Conservation (phyloP, 92 coral and sea anemone genomes). For the Porites lobata region DNA sequence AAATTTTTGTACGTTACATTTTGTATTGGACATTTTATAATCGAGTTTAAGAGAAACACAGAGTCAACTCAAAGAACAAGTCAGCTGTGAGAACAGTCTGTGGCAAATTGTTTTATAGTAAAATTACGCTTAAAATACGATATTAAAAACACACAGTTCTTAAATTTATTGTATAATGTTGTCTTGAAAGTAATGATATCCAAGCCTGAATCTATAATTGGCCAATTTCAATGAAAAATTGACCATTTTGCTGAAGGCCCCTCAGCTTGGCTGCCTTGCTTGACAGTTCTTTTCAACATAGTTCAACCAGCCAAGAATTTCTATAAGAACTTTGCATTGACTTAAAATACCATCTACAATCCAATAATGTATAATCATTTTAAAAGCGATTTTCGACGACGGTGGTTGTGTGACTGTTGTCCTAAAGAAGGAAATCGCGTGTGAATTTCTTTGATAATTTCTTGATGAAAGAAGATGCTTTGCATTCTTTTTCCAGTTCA, state of each 20-base stretch:
- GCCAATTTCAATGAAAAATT: slow-evolving; percentile 13
- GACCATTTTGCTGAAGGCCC: too few species aligned
- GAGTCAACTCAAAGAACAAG: not conserved
- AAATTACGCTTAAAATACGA: slow-evolving; percentile 3
- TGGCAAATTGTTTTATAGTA: too few species aligned
- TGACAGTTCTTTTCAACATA: not conserved
- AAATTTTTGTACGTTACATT: too few species aligned
- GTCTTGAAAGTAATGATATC: not conserved
- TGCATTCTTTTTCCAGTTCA: slow-evolving; percentile 19
- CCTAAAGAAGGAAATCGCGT: not conserved
- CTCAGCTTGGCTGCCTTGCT: not conserved
- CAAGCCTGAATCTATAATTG: slow-evolving; percentile 7
- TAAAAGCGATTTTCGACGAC: not conserved
- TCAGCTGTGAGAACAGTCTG: not conserved
- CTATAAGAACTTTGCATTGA: too few species aligned
- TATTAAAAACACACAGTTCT: slow-evolving; percentile 14
- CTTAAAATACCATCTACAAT: not conserved
- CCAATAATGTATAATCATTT: not conserved
- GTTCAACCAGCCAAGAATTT: not conserved
- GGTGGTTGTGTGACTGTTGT: not conserved
- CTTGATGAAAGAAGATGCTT: not conserved
- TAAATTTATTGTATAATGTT: slow-evolving; percentile 4
- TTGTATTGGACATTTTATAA: not conserved
- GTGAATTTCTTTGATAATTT: not conserved
- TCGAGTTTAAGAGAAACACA: not conserved